phyloP scores from a whole-genome alignment of 2,888 invertebrate genomes.

The Thysanoteuthis rhombus region DNA sequence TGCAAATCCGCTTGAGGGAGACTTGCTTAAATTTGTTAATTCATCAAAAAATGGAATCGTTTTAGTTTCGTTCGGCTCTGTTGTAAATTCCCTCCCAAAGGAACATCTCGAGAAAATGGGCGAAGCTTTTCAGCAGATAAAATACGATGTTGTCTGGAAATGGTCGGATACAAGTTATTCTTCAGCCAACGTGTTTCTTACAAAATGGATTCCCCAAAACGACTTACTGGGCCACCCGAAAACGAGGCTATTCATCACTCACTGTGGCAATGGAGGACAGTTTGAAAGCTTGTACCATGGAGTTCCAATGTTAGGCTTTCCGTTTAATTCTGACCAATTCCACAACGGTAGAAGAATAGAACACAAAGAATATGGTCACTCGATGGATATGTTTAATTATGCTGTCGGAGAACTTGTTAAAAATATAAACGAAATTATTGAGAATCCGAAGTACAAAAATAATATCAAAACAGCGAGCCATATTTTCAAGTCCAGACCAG shows the following conservation, averaged over 20 bases:
- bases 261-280: conserved; percentile 45
- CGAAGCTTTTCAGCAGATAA: conserved; percentile 35
- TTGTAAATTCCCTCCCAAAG: conserved; percentile 34
- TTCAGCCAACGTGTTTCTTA: conserved; percentile 26
- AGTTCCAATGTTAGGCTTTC: conserved; percentile 44
- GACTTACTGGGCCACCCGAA: conserved; percentile 36
- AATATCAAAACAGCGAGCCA: conserved; percentile 40
- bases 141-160: conserved; percentile 22
- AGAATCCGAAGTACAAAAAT: conserved; percentile 37
- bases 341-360: conserved; percentile 39
- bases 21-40: conserved; percentile 37
- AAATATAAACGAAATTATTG: conserved; percentile 38
- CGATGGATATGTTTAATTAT: conserved; percentile 37
- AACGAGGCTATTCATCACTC: conserved; percentile 42
- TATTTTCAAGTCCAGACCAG: conserved; percentile 38
- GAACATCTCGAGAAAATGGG: conserved; percentile 36
- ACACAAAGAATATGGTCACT: conserved; percentile 43
- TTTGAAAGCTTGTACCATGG: conserved; percentile 45
- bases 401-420: conserved; percentile 36
- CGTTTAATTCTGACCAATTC: conserved; percentile 41
- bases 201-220: conserved; percentile 42
- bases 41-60: conserved; percentile 37
- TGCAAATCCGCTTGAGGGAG: conserved; percentile 33
- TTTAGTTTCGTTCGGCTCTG: conserved; percentile 40
- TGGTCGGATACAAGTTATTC: neutral